Evolutionary conservation across 2,113 vertebrate species (phyloP).

Genomic region (Ophiodon elongatus): DNA sequence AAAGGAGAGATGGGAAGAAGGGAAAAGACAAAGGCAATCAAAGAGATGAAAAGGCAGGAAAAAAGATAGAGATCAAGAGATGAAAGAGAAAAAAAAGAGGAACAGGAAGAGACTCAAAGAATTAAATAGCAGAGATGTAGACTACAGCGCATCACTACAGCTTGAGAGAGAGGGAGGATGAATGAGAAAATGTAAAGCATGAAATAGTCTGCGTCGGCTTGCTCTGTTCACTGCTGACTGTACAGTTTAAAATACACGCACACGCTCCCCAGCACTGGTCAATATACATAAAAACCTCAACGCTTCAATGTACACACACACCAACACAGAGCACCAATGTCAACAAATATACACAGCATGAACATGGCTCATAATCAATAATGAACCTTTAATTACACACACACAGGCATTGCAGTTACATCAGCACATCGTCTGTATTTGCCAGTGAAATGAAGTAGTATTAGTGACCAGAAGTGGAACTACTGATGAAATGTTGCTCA

Average conservation of each 20-base stretch:
- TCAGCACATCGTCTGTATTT: not conserved
- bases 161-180: slow-evolving; percentile 36
- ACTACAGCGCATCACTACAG: slow-evolving; percentile 30
- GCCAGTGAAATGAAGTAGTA: not conserved
- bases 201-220: slow-evolving; percentile 65
- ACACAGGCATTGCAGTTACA: not conserved
- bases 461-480: not conserved
- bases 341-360: not conserved
- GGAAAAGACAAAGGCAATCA: slow-evolving; percentile 7
- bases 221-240: slow-evolving; percentile 55
- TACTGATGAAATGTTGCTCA: not conserved
- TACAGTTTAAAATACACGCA: slow-evolving; percentile 28
- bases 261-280: not conserved
- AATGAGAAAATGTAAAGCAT: slow-evolving; percentile 55
- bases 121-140: slow-evolving; percentile 4
- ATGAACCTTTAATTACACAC: not conserved
- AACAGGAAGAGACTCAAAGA: slow-evolving; percentile 20
- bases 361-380: not conserved
- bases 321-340: not conserved
- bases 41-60: not conserved
- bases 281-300: slow-evolving; percentile 5
- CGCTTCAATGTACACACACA: not conserved
- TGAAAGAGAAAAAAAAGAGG: not conserved
- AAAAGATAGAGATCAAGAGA: not conserved
- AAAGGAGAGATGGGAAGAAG: not conserved